phyloP scores from a whole-genome alignment of 2,113 vertebrate species.

The Dasyprocta punctata region DNA sequence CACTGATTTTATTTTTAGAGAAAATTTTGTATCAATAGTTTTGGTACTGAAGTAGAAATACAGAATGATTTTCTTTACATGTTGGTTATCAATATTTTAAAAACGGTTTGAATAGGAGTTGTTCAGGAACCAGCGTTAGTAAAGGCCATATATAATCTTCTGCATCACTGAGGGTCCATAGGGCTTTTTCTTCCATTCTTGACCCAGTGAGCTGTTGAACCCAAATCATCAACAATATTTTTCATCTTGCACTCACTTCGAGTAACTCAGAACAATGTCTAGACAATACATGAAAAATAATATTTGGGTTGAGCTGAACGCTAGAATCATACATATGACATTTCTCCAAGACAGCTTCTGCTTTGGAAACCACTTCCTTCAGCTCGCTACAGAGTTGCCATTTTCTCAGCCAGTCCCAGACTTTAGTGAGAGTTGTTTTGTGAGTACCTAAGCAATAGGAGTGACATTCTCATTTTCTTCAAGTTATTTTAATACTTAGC shows the following conservation, averaged over 20 bases:
- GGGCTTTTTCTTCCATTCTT: neutral
- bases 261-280: neutral
- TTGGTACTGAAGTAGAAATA: slow-evolving; percentile 34
- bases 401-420: slow-evolving; percentile 12
- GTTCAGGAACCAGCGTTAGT: neutral
- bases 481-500: slow-evolving; percentile 61
- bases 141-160: neutral
- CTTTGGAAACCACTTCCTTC: neutral
- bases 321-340: neutral
- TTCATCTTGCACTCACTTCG: neutral
- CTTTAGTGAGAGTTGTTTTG: neutral
- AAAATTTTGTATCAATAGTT: slow-evolving; percentile 17
- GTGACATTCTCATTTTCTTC: slow-evolving; percentile 24
- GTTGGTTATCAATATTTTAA: neutral
- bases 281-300: neutral
- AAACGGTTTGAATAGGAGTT: neutral
- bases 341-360: neutral
- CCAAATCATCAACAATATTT: neutral
- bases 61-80: slow-evolving; percentile 6
- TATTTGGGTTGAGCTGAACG: neutral
- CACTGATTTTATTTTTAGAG: slow-evolving; percentile 24
- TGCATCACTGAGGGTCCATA: neutral
- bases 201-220: neutral
- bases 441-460: slow-evolving; percentile 22
- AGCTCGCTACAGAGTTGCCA: neutral